Percentiles rank a stretch among this genome's conserved stretches.
Conservation (phyloP, 1,140 invertebrate genomes). For the Pseudomyrmex cubaensis region DNA sequence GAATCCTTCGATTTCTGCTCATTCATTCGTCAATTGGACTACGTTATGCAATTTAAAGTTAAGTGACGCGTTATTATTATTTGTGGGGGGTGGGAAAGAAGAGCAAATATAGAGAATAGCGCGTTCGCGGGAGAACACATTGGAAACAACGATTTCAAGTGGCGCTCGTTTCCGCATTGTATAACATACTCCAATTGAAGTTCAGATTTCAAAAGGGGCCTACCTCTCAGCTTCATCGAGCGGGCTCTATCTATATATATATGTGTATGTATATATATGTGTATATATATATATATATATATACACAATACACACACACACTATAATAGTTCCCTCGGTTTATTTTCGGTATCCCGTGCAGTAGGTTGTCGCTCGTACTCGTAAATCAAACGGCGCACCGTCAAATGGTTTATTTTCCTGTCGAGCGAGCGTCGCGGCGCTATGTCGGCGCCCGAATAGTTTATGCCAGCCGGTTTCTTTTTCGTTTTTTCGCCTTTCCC, state of each 20-base stretch:
- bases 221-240: constrained; percentile 2
- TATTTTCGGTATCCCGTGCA: constrained; percentile 76
- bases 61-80: neutral
- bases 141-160: neutral
- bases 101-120: neutral
- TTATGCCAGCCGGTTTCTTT: neutral
- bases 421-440: constrained; percentile 49
- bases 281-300: too few species aligned
- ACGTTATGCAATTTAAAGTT: constrained; percentile 27
- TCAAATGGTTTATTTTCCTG: constrained; percentile 67
- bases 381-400: constrained; percentile 73
- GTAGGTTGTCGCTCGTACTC: constrained; percentile 75
- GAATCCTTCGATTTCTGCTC: constrained; percentile 39
- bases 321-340: constrained; percentile 67
- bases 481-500: too few species aligned
- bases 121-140: neutral
- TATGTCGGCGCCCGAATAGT: constrained; percentile 21
- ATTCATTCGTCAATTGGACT: constrained; percentile 46
- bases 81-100: neutral
- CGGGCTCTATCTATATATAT: too few species aligned
- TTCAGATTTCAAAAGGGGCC: constrained; percentile 32
- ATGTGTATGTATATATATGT: neutral
- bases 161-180: constrained; percentile 7
- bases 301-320: constrained; percentile 10
- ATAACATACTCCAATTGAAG: constrained; percentile 37